phyloP scores from a whole-genome alignment of 2,797 vertebrate species.

The Microcaecilia unicolor region DNA sequence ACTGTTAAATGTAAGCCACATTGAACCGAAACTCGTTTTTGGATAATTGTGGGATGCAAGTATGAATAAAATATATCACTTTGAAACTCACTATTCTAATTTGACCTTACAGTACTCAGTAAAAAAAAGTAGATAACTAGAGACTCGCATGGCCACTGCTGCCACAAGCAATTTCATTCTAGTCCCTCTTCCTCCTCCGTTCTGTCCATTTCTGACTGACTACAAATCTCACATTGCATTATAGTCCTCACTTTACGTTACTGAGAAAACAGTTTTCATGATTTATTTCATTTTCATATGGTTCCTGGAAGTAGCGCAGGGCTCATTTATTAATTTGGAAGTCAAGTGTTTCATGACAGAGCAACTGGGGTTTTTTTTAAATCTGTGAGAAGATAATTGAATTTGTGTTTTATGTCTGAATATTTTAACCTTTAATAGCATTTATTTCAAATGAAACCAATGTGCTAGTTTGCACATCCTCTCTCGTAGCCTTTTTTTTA shows the following conservation, averaged over 20 bases:
- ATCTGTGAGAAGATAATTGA: slow-evolving; percentile 17
- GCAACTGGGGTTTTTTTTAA: not conserved
- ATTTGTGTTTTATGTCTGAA: slow-evolving; percentile 20
- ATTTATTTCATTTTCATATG: not conserved
- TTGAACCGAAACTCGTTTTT: too few relatives aligned
- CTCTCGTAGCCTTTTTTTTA: slow-evolving; percentile 1
- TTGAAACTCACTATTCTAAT: too few relatives aligned
- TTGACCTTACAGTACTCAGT: too few relatives aligned
- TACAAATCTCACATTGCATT: not conserved
- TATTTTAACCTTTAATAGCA: slow-evolving; percentile 18
- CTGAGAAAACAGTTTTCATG: not conserved
- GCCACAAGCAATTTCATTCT: too few relatives aligned
- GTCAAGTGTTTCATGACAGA: slow-evolving; percentile 4
- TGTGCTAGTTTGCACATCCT: not conserved
- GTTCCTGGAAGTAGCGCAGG: too few relatives aligned
- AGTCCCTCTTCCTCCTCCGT: not conserved
- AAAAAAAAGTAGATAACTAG: too few relatives aligned
- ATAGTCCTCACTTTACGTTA: too few relatives aligned
- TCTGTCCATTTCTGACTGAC: not conserved
- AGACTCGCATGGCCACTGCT: too few relatives aligned
- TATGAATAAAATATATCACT: too few relatives aligned
- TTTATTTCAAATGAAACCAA: slow-evolving; percentile 14
- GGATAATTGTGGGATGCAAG: too few relatives aligned
- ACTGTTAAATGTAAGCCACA: too few relatives aligned
- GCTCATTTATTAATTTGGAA: slow-evolving; percentile 11